Conservation (phyloP, 2,888 invertebrate species). For the Lamellibrachia columna region DNA sequence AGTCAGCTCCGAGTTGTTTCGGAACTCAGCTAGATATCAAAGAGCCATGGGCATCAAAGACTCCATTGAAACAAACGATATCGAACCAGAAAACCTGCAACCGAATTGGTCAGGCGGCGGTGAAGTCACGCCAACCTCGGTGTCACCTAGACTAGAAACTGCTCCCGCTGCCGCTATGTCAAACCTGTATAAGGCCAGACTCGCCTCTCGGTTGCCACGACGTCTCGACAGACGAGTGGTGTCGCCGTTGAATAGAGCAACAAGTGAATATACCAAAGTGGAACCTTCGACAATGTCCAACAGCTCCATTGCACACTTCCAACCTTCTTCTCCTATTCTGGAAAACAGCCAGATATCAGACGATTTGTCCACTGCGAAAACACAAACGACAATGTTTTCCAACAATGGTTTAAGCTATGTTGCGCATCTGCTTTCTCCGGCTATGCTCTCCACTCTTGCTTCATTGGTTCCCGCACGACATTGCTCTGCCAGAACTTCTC, state of each 20-base stretch:
- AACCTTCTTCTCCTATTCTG: no score
- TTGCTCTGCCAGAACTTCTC: background rate
- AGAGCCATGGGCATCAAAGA: background rate
- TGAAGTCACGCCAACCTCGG: background rate
- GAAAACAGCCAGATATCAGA: no score
- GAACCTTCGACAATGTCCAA: no score
- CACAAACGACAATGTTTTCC: background rate
- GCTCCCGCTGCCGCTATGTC: background rate
- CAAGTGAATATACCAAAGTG: background rate
- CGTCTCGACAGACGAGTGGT: background rate
- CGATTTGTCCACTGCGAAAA: background rate
- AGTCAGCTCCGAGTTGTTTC: background rate
- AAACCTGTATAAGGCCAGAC: background rate
- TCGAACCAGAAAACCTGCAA: background rate
- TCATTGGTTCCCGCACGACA: background rate
- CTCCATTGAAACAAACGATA: background rate
- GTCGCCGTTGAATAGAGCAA: background rate
- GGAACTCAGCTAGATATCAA: background rate
- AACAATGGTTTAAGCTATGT: background rate
- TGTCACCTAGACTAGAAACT: background rate
- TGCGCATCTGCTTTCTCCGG: background rate
- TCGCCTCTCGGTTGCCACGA: background rate
- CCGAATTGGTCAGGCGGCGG: no score
- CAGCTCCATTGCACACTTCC: no score
- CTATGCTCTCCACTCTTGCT: background rate